A percentile compares a stretch with the other conserved stretches of the same genome.
Evolutionary conservation across 2,888 invertebrate genomes (phyloP).

Genomic region (Drosophila algonquin): DNA sequence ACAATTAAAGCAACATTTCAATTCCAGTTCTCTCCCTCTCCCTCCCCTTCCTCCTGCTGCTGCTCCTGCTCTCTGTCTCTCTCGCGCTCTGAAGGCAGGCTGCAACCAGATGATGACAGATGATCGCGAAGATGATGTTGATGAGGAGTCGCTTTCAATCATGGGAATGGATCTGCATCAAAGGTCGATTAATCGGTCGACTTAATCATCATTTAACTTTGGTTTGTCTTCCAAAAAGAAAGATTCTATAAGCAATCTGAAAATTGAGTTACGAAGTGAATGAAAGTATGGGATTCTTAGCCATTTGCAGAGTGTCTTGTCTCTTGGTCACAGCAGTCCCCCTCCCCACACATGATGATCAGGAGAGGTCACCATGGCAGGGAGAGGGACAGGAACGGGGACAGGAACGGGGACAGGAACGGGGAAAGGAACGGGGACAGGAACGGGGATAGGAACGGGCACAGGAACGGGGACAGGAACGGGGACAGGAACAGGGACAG

Average conservation of each 20-base stretch:
- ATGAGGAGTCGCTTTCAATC: slow-evolving; percentile 6
- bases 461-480: too few species aligned
- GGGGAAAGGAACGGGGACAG: too few species aligned
- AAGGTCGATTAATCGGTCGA: slow-evolving; percentile 9
- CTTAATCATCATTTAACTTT: slow-evolving; percentile 13
- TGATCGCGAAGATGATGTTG: slow-evolving; percentile 5
- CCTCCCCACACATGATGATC: neutral
- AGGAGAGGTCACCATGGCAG: too few species aligned
- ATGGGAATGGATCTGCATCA: slow-evolving; percentile 12
- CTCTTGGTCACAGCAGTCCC: neutral
- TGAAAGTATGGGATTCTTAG: too few species aligned
- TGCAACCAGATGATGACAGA: slow-evolving; percentile 20
- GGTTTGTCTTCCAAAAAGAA: neutral
- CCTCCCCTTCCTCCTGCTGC: too few species aligned
- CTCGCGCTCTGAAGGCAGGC: too few species aligned
- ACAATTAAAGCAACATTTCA: slow-evolving; percentile 60
- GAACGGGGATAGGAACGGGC: too few species aligned
- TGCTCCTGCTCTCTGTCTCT: too few species aligned
- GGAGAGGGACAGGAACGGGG: too few species aligned
- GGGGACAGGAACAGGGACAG: too few species aligned
- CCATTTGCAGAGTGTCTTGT: too few species aligned
- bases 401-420: too few species aligned
- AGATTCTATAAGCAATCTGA: neutral
- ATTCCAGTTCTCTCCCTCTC: slow-evolving; percentile 24
- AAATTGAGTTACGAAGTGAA: neutral